These are phyloP conservation scores for Pararge aegeria DNA, from an alignment of 1,140 invertebrate species.

Conservation along the genomic window DNA sequence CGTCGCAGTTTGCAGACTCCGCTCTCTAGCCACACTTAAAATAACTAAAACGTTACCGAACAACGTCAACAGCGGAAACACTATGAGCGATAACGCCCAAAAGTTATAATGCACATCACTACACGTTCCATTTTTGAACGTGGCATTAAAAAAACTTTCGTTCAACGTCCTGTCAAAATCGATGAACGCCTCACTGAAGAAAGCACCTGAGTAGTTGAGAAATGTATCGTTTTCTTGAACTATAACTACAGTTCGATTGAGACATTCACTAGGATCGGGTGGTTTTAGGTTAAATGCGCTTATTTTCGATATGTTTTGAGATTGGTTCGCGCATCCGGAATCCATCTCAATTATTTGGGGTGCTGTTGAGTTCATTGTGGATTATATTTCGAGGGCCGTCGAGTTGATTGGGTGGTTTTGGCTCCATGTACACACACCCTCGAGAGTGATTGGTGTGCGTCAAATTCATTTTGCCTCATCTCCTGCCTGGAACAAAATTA, in stretches of 20 bases:
- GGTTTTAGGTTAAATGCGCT: constrained; percentile 30
- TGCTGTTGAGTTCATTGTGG: constrained; percentile 5
- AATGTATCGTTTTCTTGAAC: constrained; percentile 18
- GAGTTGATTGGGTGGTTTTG: constrained; percentile 7
- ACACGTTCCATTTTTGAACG: constrained; percentile 50
- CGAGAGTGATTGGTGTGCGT: neutral
- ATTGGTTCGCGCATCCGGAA: constrained; percentile 28
- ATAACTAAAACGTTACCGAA: constrained; percentile 99
- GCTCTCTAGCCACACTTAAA: constrained; percentile 93
- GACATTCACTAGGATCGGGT: constrained; percentile 25
- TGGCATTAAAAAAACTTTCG: constrained; percentile 43
- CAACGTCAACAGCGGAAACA: constrained; percentile 95
- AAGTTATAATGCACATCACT: constrained; percentile 83
- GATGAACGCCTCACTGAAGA: constrained; percentile 41
- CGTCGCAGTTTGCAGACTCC: constrained; percentile 95
- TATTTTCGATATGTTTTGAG: constrained; percentile 38
- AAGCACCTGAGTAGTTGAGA: constrained; percentile 31
- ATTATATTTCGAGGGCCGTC: neutral
- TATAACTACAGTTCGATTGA: constrained; percentile 6
- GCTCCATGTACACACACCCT: neutral
- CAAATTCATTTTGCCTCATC: constrained; percentile 1
- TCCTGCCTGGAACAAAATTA: constrained; percentile 11
- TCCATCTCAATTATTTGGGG: constrained; percentile 26
- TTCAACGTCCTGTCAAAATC: constrained; percentile 37
- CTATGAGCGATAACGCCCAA: constrained; percentile 90